Evolutionary conservation across 2,797 vertebrate species (phyloP).

Genomic region (Propithecus perrieri): DNA sequence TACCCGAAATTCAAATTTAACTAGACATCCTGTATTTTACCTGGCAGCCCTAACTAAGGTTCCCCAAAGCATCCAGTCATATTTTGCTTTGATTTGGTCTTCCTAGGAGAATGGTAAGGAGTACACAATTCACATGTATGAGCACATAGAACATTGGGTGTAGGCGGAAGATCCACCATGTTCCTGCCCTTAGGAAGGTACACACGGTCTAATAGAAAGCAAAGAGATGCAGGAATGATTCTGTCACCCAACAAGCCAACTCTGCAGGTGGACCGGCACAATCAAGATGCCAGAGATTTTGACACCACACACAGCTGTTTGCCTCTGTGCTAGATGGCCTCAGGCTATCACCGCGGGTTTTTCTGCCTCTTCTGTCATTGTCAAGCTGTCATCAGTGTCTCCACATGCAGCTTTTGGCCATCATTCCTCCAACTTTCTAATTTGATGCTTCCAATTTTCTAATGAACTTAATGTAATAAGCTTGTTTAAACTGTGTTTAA

Average conservation of each 20-base stretch:
- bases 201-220: not conserved
- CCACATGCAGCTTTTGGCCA: not conserved
- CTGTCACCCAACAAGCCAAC: not conserved
- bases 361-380: not conserved
- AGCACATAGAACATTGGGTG: not conserved
- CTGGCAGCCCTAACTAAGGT: not conserved
- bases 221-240: not conserved
- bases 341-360: not conserved
- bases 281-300: not conserved
- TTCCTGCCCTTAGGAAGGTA: not conserved
- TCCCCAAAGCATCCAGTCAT: not conserved
- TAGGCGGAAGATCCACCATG: not conserved
- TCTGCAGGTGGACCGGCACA: not conserved
- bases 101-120: not conserved
- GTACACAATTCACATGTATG: not conserved
- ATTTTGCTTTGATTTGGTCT: not conserved
- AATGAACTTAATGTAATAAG: not conserved
- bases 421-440: not conserved
- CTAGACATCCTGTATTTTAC: not conserved
- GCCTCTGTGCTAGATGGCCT: not conserved
- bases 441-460: not conserved
- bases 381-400: not conserved
- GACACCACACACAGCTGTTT: not conserved
- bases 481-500: not conserved
- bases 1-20: constrained; percentile 48